Evolutionary conservation across 2,797 vertebrate species (phyloP).

Genomic region (Manis javanica): DNA sequence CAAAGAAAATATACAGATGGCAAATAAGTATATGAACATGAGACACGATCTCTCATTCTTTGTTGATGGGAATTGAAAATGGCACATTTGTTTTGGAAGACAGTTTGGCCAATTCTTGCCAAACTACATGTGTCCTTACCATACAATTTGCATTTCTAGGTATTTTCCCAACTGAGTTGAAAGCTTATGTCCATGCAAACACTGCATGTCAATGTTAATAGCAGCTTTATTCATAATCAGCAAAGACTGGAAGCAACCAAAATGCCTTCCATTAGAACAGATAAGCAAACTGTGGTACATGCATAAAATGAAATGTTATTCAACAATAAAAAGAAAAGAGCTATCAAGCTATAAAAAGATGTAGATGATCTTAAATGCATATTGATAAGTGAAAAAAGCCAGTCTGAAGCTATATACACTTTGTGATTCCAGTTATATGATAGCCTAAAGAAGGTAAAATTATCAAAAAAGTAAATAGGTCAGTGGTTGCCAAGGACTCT

Average conservation of each 20-base stretch:
- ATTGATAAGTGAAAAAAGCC: neutral
- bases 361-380: neutral
- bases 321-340: neutral
- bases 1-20: neutral
- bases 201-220: neutral
- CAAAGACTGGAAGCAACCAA: constrained; percentile 7
- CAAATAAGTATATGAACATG: neutral
- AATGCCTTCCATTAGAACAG: neutral
- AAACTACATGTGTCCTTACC: neutral
- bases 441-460: neutral
- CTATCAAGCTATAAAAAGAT: constrained; percentile 16
- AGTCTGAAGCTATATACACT: neutral
- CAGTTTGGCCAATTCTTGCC: neutral
- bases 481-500: neutral
- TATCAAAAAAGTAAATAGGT: neutral
- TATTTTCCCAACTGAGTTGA: neutral
- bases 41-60: neutral
- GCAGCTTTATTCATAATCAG: neutral
- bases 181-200: neutral
- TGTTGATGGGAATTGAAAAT: neutral
- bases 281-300: neutral
- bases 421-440: neutral
- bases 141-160: neutral
- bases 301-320: neutral
- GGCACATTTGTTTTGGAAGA: neutral